Conservation (phyloP, 1,140 invertebrate genomes). For the Lanistes nyassanus region DNA sequence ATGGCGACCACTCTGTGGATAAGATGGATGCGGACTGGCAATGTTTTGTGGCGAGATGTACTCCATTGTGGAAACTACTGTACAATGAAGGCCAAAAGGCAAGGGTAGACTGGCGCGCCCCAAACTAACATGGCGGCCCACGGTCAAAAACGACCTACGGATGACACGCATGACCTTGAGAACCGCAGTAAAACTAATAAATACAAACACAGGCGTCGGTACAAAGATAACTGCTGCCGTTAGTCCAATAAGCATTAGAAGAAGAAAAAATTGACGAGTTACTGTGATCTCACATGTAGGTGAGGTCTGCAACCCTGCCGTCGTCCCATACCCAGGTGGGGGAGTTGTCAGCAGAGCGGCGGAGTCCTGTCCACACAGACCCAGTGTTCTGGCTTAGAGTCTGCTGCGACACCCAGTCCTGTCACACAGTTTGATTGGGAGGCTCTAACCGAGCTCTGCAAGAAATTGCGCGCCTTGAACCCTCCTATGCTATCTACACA, state of each 20-base stretch:
- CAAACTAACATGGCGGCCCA: background rate
- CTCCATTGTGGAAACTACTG: too few species aligned
- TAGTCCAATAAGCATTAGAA: background rate
- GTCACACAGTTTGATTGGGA: background rate
- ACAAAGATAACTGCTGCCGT: too few species aligned
- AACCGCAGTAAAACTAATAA: background rate
- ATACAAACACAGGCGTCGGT: background rate
- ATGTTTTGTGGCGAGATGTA: too few species aligned
- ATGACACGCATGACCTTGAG: background rate
- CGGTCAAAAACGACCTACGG: background rate
- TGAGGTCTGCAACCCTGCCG: background rate
- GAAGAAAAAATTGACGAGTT: too few species aligned
- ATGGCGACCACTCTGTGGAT: too few species aligned
- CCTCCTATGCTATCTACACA: too few species aligned
- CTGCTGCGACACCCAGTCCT: background rate
- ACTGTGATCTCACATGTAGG: background rate
- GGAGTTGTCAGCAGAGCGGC: background rate
- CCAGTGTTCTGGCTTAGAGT: background rate
- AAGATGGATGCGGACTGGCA: too few species aligned
- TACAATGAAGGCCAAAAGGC: too few species aligned
- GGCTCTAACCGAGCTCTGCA: too few species aligned
- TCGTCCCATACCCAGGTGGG: conserved; percentile 3
- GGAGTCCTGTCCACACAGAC: conserved; percentile 11
- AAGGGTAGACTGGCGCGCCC: too few species aligned
- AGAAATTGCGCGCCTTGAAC: too few species aligned